Conservation (phyloP, 2,797 vertebrate genomes). For the Oceanodroma leucorhoa region DNA sequence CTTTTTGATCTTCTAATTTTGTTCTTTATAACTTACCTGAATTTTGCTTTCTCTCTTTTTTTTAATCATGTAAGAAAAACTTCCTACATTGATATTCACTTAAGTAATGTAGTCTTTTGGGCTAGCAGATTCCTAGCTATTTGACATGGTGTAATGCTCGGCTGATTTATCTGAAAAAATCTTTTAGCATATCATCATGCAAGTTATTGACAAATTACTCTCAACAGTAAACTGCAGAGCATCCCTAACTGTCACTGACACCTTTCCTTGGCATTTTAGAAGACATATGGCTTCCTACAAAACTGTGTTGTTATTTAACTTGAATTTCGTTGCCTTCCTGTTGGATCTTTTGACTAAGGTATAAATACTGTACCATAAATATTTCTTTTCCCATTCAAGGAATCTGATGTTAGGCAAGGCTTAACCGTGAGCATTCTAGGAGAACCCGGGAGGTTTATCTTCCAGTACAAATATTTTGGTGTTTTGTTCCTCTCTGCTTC, state of each 20-base stretch:
- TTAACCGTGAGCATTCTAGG: neutral
- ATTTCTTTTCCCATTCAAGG: neutral
- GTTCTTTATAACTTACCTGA: neutral
- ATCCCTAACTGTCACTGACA: slow-evolving; percentile 9
- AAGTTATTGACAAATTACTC: slow-evolving; percentile 9
- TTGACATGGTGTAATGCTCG: neutral
- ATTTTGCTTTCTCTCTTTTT: neutral
- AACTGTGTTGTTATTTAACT: slow-evolving; percentile 11
- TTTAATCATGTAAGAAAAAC: neutral
- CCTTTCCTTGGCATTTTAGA: slow-evolving; percentile 29
- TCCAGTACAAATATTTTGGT: neutral
- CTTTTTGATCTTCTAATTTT: neutral
- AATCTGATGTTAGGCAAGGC: neutral
- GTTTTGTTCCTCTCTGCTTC: neutral
- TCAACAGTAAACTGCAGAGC: slow-evolving; percentile 1
- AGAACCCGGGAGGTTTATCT: neutral
- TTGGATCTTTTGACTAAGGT: neutral
- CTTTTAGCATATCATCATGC: neutral
- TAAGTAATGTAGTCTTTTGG: neutral
- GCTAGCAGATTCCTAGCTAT: neutral
- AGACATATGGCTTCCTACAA: slow-evolving; percentile 40
- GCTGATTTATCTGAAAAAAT: neutral
- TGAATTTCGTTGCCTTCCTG: slow-evolving; percentile 8
- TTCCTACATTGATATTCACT: neutral
- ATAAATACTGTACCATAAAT: slow-evolving; percentile 40